Evolutionary conservation across 2,797 vertebrate species (phyloP), one percentile per base, ranked within the genome.

Genomic region (Pteronotus mesoamericanus): DNA sequence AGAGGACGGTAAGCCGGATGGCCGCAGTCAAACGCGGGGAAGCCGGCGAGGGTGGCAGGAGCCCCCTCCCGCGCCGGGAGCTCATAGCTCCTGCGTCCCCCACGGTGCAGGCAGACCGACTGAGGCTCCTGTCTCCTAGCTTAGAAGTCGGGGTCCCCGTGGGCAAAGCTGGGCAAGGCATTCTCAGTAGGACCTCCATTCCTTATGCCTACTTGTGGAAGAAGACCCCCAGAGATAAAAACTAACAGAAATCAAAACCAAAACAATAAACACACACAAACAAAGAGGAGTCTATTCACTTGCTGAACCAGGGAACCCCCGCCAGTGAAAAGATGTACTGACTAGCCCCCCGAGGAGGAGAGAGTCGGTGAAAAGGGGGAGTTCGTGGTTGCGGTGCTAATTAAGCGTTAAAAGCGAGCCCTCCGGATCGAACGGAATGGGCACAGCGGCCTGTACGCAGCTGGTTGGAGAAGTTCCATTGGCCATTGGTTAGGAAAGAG

Each of bases 71-170:
- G 6, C 1, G 2, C 34, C 37, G 10, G 2, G 86, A 51, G 22
- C 44, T 5, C 2, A 2, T 7, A 19, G 0, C 26, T 12, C 1
- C 22, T 1, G 11, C 0, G 1, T 74, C n/a, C 7, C 32, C 39
- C 51, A 29, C 10, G 6, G 5, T 0, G 29, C 24, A 5, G 9
- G 21, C 42, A 42, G 26, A 34, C 37, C 37, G 46, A 7, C 18
- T 26, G 12, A 2, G 6, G 34, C 55, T 44, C 18, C 7, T 3
- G 9, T 16, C 16, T 32, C 44, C 79, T 26, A 57, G 15, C 15
- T 32, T 3, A 24, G 18, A 18, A 12, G 42, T 19, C 19, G 3
- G 16, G 11, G 29, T 16, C 0, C n/a, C 29, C 0, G 8, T 0
- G 53, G 29, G 16, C 8, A 15, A 46, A 32, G 18, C 11, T 29